Base-by-base conservation (phyloP, 2,888 invertebrate genomes). In the Amiota mariae region DNA sequence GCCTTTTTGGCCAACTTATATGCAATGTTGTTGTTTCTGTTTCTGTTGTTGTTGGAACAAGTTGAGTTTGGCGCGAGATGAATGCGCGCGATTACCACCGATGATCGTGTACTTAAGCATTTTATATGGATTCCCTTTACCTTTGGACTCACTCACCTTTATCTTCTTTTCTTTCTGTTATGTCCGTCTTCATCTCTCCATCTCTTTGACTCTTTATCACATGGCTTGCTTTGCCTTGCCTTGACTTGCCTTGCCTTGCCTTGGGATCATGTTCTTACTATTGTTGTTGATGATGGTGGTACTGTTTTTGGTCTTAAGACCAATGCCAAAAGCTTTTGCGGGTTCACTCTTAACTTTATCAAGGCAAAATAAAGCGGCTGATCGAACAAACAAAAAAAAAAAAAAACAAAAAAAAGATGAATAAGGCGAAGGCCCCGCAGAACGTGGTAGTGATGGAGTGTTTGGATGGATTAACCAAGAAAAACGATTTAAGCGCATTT, bases 21-120 rank as follows among this genome's bases (percentile, higher is more conserved):
- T 24, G 3, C 24, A 20, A 15, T 59, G 59, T 8, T 20, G 59
- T 20, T 59, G 59, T 15, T 59, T 15, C 15, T 59, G 59, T 15
- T 59, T 15, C 15, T 59, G 59, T 12, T 59, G 8, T 15, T 59
- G 59, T 9, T 20, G 1, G 4, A 15, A 11, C 59, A 59, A 59
- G 18, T 20, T 59, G 10, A 36, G 36, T 36, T 36, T 36, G 8
- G 36, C 36, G 46, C 46, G 66, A 85, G 80, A 85, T 84, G 85
- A 81, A 84, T 84, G 80, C 80, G 81, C 79, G 78, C 84, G 85
- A 85, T 82, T 84, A 81, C 82, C 82, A 82, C 82, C 80, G 75
- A 82, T 79, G 79, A 84, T 80, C 87, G 85, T 87, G 82, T 87
- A 82, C 85, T 85, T 85, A 86, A 84, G 81, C 80, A 86, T 85